A percentile compares a stretch with the other conserved stretches of the same genome.
Evolutionary conservation across 2,113 vertebrate genomes (phyloP).

Genomic region (Stercorarius parasiticus): DNA sequence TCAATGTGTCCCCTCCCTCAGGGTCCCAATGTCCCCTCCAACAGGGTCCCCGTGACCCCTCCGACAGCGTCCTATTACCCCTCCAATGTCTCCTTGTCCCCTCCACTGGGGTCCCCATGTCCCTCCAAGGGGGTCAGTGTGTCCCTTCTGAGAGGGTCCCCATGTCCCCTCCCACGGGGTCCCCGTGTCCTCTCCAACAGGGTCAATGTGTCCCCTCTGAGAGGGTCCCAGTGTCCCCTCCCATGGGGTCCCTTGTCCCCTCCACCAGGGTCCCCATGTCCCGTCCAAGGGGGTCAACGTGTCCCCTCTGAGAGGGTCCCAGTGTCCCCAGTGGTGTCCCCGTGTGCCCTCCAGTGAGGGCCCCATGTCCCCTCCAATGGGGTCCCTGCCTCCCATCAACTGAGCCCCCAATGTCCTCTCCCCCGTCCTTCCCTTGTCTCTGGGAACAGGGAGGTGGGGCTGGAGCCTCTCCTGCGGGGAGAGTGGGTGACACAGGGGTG

Average conservation of each 20-base stretch:
- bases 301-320: not conserved
- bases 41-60: not conserved
- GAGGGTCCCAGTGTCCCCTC: not conserved
- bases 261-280: no score
- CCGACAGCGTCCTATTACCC: fast-evolving
- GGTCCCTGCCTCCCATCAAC: not conserved
- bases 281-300: not conserved
- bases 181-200: not conserved
- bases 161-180: not conserved
- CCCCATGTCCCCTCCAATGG: not conserved
- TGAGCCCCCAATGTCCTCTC: not conserved
- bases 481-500: not conserved
- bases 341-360: no score
- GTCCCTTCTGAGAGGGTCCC: no score
- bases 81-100: not conserved
- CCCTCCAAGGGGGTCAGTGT: not conserved
- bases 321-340: fast-evolving
- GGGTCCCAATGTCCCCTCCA: not conserved
- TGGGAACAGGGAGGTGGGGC: not conserved
- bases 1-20: not conserved
- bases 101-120: fast-evolving
- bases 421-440: not conserved
- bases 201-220: not conserved
- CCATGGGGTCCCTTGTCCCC: fast-evolving
- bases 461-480: no score